Evolutionary conservation across 2,113 vertebrate genomes (phyloP).

Genomic region (Herpailurus yagouaroundi): DNA sequence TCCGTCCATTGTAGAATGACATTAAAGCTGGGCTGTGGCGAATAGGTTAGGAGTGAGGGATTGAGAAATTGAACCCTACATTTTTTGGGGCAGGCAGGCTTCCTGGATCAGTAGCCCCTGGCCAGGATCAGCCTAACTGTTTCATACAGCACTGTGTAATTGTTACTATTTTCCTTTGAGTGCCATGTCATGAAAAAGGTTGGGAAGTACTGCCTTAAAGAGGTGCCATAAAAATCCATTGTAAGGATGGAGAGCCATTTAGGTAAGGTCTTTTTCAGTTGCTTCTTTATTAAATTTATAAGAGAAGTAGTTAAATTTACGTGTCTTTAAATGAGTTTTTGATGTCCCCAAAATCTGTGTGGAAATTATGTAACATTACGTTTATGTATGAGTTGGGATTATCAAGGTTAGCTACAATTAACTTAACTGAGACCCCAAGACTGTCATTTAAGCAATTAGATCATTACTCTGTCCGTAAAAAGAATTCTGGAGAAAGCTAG

Average conservation of each 20-base stretch:
- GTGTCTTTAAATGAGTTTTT: neutral
- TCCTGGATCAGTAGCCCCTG: neutral
- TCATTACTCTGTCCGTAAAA: neutral
- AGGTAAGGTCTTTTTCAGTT: neutral
- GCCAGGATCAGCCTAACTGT: neutral
- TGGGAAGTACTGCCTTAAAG: neutral
- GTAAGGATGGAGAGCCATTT: neutral
- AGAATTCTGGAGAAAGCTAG: neutral
- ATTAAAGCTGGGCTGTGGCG: neutral
- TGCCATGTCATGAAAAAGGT: neutral
- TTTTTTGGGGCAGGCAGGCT: neutral
- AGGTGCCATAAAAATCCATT: neutral
- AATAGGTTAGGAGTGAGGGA: neutral
- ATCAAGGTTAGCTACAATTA: neutral
- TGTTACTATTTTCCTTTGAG: neutral
- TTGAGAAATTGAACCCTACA: neutral
- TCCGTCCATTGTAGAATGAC: neutral
- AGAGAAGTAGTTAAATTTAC: neutral
- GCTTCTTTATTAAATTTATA: neutral
- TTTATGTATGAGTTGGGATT: slow-evolving; percentile 11
- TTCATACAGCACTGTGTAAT: neutral
- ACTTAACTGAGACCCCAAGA: neutral
- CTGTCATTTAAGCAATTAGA: neutral
- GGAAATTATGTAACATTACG: neutral
- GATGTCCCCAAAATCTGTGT: neutral